Base-by-base conservation (phyloP, 2,797 vertebrate species). In the Acanthis flammea region DNA sequence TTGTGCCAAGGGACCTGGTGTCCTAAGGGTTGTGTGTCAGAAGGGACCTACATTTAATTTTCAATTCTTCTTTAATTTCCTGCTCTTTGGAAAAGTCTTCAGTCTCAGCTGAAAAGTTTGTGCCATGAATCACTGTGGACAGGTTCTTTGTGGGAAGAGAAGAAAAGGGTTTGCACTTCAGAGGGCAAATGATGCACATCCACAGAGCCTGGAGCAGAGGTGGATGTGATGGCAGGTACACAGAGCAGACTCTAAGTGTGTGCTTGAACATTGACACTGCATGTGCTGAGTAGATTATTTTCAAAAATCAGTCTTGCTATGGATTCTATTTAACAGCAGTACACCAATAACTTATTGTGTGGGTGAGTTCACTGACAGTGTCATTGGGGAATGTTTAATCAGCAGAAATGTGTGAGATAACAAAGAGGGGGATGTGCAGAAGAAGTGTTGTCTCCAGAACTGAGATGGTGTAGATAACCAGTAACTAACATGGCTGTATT, bases 161-260 rank as follows among this genome's bases (percentile, higher is more conserved):
- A 88, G 76, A 78, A 73, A 88, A 86, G 72, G 70, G 58, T 81
- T 88, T 94, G 71, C 70, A 41, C 54, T 90, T 67, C 73, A 90
- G 44, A 83, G 72, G 79, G 93, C 72, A 90, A 35, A n/a, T 67
- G 60, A 33, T 44, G 9, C 2, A 3, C 70, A 39, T 54, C 58
- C 81, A 30, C 65, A 51, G 53, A 80, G 53, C 30, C 75, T 55
- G 91, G 57, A 86, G 79, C 78, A 78, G 85, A 48, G 62, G 58
- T 83, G 78, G 73, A 13, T 92, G 70, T 72, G 82, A 23, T 37
- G 62, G 82, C 82, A 92, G 82, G 76, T 92, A 37, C 9, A 54
- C 35, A 53, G 58, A 92, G 70, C 21, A 77, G 30, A 61, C 14
- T 28, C 41, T 5, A 1, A 53, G 74, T 17, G 67, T 73, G 73